Evolutionary conservation across 2,113 vertebrate genomes (phyloP).

Genomic region (Trogon melanurus): DNA sequence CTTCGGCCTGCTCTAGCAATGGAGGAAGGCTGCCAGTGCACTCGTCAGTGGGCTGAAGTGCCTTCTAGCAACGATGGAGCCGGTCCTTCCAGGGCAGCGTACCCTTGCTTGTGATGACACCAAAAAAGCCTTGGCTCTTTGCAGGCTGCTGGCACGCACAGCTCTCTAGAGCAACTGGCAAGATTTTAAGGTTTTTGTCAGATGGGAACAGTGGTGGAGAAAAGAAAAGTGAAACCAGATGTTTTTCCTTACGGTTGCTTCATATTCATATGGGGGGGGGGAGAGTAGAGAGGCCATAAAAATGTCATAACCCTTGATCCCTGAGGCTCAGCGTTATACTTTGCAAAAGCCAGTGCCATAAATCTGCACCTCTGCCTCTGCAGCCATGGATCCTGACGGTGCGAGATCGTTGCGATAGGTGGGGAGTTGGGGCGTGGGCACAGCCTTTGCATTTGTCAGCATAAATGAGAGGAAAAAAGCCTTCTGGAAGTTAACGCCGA

Average conservation of each 20-base stretch:
- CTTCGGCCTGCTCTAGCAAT: background rate
- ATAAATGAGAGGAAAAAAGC: constrained; percentile 16
- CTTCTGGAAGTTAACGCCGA: background rate
- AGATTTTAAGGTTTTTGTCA: constrained; percentile 68
- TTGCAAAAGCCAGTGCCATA: constrained; percentile 57
- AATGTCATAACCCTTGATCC: constrained; percentile 74
- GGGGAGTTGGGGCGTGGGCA: background rate
- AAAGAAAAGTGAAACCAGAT: constrained; percentile 82
- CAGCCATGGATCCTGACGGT: constrained; percentile 12
- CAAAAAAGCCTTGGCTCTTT: constrained; percentile 23
- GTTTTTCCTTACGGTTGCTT: constrained; percentile 74
- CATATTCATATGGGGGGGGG: constrained; percentile 31
- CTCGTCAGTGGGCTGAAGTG: background rate
- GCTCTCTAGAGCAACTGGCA: constrained; percentile 64
- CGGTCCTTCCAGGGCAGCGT: background rate
- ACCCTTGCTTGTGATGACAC: constrained; percentile 12
- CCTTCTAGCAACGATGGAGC: background rate
- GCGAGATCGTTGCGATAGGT: background rate
- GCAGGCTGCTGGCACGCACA: background rate
- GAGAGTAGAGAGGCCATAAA: constrained; percentile 69
- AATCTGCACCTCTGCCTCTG: constrained; percentile 43
- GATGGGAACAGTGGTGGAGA: constrained; percentile 71
- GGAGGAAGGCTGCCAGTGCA: background rate
- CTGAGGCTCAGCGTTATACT: constrained; percentile 58
- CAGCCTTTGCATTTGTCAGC: background rate